Conservation (phyloP, 2,888 invertebrate genomes). For the Chorisops tibialis region DNA sequence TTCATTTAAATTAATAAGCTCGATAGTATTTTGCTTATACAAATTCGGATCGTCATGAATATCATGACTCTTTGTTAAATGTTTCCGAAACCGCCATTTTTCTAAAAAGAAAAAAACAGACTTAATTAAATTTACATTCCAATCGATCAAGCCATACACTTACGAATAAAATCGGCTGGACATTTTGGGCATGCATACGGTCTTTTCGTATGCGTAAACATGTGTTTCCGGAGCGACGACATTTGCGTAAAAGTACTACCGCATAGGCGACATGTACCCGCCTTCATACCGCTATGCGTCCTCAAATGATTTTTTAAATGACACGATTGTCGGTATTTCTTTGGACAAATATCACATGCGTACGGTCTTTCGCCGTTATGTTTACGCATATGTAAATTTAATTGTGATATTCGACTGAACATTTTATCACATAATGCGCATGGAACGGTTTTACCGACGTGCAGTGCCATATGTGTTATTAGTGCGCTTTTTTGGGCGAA, state of each 20-base stretch:
- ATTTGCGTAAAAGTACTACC: conserved; percentile 37
- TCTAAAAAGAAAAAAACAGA: not conserved
- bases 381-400: conserved; percentile 37
- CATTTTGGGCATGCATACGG: conserved; percentile 20
- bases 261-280: conserved; percentile 36
- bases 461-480: conserved; percentile 37
- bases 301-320: conserved; percentile 45
- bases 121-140: not conserved
- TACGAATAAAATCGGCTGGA: conserved; percentile 5
- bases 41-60: conserved; percentile 16
- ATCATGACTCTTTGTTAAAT: conserved; percentile 3
- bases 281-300: conserved; percentile 39
- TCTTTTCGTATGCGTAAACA: conserved; percentile 30
- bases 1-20: no score
- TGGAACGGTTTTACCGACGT: conserved; percentile 38
- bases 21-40: not conserved
- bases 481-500: conserved; percentile 38
- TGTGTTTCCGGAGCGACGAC: conserved; percentile 36
- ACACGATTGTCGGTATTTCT: conserved; percentile 43
- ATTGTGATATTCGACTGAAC: conserved; percentile 38
- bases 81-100: conserved; percentile 4
- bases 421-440: conserved; percentile 37
- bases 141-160: no score
- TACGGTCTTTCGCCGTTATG: conserved; percentile 39
- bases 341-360: conserved; percentile 37